phyloP scores from a whole-genome alignment of 2,888 invertebrate species.

The Piscicola geometra region DNA sequence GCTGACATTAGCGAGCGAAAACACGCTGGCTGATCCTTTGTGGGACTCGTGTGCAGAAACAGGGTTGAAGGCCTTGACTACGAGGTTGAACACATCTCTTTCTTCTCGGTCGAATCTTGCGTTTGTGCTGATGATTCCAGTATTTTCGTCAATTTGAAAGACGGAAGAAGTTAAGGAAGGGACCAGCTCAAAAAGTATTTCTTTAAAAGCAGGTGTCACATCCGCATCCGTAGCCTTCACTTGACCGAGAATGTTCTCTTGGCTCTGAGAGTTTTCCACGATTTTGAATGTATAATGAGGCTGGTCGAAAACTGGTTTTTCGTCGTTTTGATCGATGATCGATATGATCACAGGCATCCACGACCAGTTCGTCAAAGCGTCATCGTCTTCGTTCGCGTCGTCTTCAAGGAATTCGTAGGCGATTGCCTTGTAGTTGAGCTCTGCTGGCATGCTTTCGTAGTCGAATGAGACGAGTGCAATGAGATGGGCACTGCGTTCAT shows the following conservation, averaged over 20 bases:
- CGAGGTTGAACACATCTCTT: neutral
- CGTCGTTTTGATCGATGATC: constrained; percentile 73
- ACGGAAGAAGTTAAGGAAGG: neutral
- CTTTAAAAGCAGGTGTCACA: constrained; percentile 5
- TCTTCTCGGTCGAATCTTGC: constrained; percentile 23
- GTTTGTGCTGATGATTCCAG: constrained; percentile 16
- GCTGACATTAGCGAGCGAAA: constrained; percentile 4
- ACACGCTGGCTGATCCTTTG: neutral
- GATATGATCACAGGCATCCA: constrained; percentile 11
- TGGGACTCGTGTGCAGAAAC: neutral
- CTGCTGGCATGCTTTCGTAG: constrained; percentile 27
- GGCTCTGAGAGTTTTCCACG: constrained; percentile 55
- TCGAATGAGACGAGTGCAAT: constrained; percentile 14
- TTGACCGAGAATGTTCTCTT: constrained; percentile 65
- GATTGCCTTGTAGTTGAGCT: constrained; percentile 14
- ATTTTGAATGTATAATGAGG: constrained; percentile 46
- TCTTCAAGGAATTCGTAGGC: neutral
- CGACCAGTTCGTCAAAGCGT: neutral
- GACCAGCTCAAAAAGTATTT: neutral
- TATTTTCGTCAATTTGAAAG: constrained; percentile 15
- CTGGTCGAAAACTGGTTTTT: constrained; percentile 70
- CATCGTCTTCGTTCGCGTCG: neutral
- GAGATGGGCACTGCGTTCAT: constrained; percentile 14
- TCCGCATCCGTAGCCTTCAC: constrained; percentile 26
- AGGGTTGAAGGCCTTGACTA: constrained; percentile 24